Evolutionary conservation across 2,888 invertebrate species (phyloP), one percentile per base, ranked within the genome.

Genomic region (Pseudococcus longispinus): DNA sequence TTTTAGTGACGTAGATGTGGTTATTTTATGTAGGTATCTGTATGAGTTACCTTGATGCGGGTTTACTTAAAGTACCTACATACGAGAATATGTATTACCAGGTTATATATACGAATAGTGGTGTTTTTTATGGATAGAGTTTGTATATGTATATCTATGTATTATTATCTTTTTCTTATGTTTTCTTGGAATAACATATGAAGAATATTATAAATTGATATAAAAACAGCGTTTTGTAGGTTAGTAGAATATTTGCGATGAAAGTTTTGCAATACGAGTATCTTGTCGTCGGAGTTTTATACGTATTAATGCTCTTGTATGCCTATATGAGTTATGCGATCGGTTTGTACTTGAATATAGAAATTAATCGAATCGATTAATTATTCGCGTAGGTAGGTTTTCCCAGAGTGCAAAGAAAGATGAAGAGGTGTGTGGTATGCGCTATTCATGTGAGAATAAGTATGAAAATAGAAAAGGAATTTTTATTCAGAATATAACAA

Each of bases 191-290:
- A 23, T 23, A 23, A 60, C 23, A 23, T 60, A 60, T 9, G 60
- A 60, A 60, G 60, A 60, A 60, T 51, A 60, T 60, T 60, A 23
- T 60, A 60, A 60, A 60, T 23, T 23, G 13, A 23, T 60, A 60
- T 60, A 20, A 23, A 9, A 55, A 60, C 23, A 11, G 11, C 0
- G 23, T 18, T 74, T 74, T 11, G 13, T 74, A 74, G 74, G 74
- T 74, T 74, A 74, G 74, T 32, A n/a, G 74, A 29, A 74, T 74
- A 74, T 29, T 74, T 74, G 74, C 74, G 20, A 74, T 74, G 74
- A 74, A 74, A 74, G 74, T 74, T 74, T 74, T 32, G 74, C 74
- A 74, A 74, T 74, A 74, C n/a, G n/a, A n/a, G 1, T 32, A 18
- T 74, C 32, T 74, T 74, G 60, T 60, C 23, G 60, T 8, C n/a